Base-by-base conservation (phyloP, 2,113 vertebrate genomes). In the Columba janthina region DNA sequence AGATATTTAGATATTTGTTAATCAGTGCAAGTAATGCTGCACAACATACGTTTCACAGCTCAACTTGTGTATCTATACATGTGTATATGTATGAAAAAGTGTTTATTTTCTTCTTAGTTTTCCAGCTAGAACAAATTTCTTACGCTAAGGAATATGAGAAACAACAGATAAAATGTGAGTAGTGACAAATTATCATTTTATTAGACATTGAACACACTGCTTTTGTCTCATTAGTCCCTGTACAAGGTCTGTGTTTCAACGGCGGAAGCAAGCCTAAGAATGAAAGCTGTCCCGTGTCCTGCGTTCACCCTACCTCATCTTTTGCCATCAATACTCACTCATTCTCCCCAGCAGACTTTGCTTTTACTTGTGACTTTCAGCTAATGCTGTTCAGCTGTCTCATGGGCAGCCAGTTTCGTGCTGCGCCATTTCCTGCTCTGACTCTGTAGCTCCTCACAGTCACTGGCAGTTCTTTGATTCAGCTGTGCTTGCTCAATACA, bases 151-250 rank as follows among this genome's bases (percentile, higher is more conserved):
- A 98, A 87, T 90, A 95, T 6, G 85, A 71, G 69, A 93, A 93
- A 46, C 96, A 97, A 73, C 97, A 97, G 92, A 98, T 98, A 94
- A 95, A 98, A 32, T 88, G 98, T 98, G 91, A 98, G 98, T 98
- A 95, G 42, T 57, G 75, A 69, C 89, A 31, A 60, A 87, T 85
- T 67, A 73, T 17, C 10, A 9, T 74, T 93, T 96, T 92, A 73
- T 78, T 79, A 88, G 50, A 36, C 25, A 22, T 19, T 48, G 54
- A 96, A 92, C 71, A 71, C 64, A 18, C 57, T 46, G 58, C 67
- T 79, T 94, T 92, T 95, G 66, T 93, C 82, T 84, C 48, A 13
- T 61, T 48, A 50, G 48, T 65, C 29, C 46, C 29, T 54, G 79
- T 93, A 62, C 57, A 79, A 2, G 75, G 64, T 86, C 56, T 44